Percentiles rank a stretch among this genome's conserved stretches.
phyloP scores from a whole-genome alignment of 2,888 invertebrate species.

The Drosophila nigricruria region DNA sequence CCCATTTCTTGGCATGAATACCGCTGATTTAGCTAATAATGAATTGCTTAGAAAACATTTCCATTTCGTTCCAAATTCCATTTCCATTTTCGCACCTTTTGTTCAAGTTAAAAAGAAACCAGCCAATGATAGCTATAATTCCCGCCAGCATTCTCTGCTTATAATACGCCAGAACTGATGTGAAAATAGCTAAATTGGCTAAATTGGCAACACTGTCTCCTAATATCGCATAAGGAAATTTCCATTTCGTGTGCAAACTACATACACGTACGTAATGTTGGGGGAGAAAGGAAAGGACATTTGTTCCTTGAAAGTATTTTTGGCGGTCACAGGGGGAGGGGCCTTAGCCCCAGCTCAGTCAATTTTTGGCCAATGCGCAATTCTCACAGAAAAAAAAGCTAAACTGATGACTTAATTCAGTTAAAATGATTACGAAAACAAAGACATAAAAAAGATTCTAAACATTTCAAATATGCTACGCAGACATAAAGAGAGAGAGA shows the following conservation, averaged over 20 bases:
- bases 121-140: too few species aligned
- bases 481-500: neutral
- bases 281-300: slow-evolving; percentile 20
- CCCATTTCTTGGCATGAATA: too few species aligned
- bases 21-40: too few species aligned
- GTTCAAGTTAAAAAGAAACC: too few species aligned
- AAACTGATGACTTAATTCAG: slow-evolving; percentile 25
- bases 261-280: slow-evolving; percentile 14
- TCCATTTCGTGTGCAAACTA: slow-evolving; percentile 26
- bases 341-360: neutral
- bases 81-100: too few species aligned
- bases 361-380: neutral
- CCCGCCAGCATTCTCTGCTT: too few species aligned
- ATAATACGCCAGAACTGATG: too few species aligned
- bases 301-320: slow-evolving; percentile 42
- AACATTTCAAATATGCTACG: slow-evolving; percentile 8
- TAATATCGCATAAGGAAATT: slow-evolving; percentile 30
- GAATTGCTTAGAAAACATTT: too few species aligned
- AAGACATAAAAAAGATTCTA: slow-evolving; percentile 21
- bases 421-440: slow-evolving; percentile 21
- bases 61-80: too few species aligned
- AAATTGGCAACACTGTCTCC: too few species aligned
- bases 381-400: neutral
- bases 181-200: too few species aligned
- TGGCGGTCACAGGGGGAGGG: slow-evolving; percentile 12